Conservation (phyloP, 1,140 invertebrate species). For the Tribolium castaneum region DNA sequence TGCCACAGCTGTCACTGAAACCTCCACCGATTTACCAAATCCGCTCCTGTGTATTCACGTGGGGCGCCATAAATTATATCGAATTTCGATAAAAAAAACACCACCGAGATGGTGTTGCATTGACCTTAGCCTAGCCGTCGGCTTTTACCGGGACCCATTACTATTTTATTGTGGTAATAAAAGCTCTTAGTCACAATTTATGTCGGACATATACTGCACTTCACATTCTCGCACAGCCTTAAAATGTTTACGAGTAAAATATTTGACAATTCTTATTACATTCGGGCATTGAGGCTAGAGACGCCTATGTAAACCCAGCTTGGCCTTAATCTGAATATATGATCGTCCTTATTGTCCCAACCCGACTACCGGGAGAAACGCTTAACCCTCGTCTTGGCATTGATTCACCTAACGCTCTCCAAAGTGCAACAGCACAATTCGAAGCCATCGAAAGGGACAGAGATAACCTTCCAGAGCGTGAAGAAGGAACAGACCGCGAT, state of each 20-base stretch:
- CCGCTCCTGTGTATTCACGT: not conserved
- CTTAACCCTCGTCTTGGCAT: conserved; percentile 14
- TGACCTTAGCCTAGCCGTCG: conserved; percentile 48
- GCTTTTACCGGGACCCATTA: conserved; percentile 54
- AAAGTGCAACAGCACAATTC: not conserved
- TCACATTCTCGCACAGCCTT: conserved; percentile 53
- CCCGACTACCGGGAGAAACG: conserved; percentile 47
- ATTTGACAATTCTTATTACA: conserved; percentile 62
- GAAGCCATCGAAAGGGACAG: not conserved
- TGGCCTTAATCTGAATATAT: conserved; percentile 62
- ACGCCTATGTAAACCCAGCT: conserved; percentile 55
- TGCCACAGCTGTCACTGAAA: conserved; percentile 49
- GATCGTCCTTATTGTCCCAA: conserved; percentile 60
- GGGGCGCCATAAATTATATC: conserved; percentile 17
- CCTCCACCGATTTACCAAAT: conserved; percentile 8
- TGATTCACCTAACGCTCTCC: not conserved
- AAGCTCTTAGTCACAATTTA: conserved; percentile 59
- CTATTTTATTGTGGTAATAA: conserved; percentile 59
- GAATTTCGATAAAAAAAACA: conserved; percentile 15
- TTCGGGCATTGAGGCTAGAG: conserved; percentile 52
- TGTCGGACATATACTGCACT: conserved; percentile 56
- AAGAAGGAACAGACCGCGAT: not conserved
- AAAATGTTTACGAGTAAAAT: conserved; percentile 60
- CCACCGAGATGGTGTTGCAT: conserved; percentile 42
- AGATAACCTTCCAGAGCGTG: not conserved